Conservation (phyloP, 2,113 vertebrate genomes). For the Cottus gobio region DNA sequence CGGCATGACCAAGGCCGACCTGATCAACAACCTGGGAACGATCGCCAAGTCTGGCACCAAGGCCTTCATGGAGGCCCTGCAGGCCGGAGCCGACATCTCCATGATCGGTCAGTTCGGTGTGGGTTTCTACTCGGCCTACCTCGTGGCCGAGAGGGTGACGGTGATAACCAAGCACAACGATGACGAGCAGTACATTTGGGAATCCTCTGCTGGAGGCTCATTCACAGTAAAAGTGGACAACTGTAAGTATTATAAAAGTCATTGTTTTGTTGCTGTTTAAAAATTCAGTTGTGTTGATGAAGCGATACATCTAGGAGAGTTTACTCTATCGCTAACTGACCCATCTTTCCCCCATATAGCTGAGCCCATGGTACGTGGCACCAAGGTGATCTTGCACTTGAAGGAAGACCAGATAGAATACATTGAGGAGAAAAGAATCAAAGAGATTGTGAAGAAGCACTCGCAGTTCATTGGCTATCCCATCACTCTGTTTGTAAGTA, state of each 20-base stretch:
- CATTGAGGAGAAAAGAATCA: constrained; percentile 82
- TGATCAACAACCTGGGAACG: constrained; percentile 87
- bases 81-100: constrained; percentile 87
- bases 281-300: not conserved
- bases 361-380: constrained; percentile 82
- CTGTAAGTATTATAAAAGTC: constrained; percentile 64
- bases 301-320: rapidly evolving
- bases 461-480: constrained; percentile 89
- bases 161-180: constrained; percentile 87
- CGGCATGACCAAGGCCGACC: constrained; percentile 88
- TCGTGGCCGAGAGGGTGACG: constrained; percentile 85
- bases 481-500: constrained; percentile 86
- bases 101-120: constrained; percentile 89
- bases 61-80: constrained; percentile 88
- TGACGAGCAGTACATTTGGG: constrained; percentile 87
- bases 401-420: constrained; percentile 87
- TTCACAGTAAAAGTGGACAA: constrained; percentile 83
- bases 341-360: constrained; percentile 49
- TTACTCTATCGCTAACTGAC: not conserved
- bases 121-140: constrained; percentile 87
- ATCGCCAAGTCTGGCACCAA: constrained; percentile 88
- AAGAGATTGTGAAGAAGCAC: constrained; percentile 88
- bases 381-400: constrained; percentile 83
- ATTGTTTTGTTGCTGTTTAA: not conserved
- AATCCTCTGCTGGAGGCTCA: constrained; percentile 86